phyloP scores from a whole-genome alignment of 2,797 vertebrate genomes.

The Artibeus lituratus region DNA sequence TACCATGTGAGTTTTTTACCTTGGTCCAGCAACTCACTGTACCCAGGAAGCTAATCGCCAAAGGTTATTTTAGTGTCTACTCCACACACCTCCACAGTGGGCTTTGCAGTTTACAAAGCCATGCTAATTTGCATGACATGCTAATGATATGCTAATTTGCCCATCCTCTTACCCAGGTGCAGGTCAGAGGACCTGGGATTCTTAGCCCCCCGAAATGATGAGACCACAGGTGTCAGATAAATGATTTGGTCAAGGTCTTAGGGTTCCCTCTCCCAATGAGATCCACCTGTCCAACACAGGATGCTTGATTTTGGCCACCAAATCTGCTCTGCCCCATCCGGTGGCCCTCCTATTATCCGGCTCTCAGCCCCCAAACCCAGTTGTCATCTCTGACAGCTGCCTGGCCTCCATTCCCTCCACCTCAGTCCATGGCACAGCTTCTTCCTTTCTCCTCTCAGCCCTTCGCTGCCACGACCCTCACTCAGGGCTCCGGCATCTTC shows the following conservation, averaged over 20 bases:
- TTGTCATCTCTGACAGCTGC: background rate
- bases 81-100: background rate
- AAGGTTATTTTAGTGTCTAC: too few relatives aligned
- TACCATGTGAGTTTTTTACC: background rate
- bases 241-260: background rate
- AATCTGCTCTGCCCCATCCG: background rate
- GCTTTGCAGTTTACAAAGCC: background rate
- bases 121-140: too few relatives aligned
- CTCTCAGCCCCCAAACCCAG: background rate
- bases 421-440: too few relatives aligned
- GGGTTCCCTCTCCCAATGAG: too few relatives aligned
- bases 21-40: fast-evolving
- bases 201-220: fast-evolving
- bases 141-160: background rate
- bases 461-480: background rate
- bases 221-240: background rate
- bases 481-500: fast-evolving
- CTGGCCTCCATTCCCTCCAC: fast-evolving
- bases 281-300: background rate
- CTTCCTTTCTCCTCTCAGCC: too few relatives aligned
- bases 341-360: fast-evolving
- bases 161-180: background rate
- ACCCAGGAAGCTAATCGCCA: fast-evolving
- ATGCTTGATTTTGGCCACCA: background rate
- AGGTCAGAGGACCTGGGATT: background rate